Evolutionary conservation across 2,113 vertebrate genomes (phyloP).

Genomic region (Propithecus coquereli): DNA sequence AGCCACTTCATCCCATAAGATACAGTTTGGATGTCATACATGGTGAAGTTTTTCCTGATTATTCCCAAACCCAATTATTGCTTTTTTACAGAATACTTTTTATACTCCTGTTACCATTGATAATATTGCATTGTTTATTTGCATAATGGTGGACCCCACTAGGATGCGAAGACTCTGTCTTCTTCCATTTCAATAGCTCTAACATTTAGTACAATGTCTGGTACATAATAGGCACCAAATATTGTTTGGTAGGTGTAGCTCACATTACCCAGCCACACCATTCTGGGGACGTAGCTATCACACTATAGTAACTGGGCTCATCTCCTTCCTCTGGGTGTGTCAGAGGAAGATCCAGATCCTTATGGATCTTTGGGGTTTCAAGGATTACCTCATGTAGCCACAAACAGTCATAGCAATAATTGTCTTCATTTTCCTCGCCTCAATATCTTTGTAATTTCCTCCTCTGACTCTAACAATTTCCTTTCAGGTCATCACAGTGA

Average conservation of each 20-base stretch:
- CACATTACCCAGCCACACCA: neutral
- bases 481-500: neutral
- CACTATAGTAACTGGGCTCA: neutral
- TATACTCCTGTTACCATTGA: neutral
- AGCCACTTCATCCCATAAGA: neutral
- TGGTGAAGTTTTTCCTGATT: neutral
- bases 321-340: neutral
- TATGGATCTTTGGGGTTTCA: neutral
- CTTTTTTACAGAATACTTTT: neutral
- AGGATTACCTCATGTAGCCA: neutral
- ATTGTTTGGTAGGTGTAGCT: neutral
- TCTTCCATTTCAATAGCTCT: neutral
- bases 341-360: no score
- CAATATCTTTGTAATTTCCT: neutral
- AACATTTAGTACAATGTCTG: neutral
- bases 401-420: neutral
- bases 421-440: neutral
- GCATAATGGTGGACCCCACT: neutral
- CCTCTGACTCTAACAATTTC: neutral
- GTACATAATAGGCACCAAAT: rapidly evolving
- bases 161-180: neutral
- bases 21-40: neutral
- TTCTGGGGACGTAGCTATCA: neutral
- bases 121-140: neutral
- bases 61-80: neutral